Evolutionary conservation across 2,797 vertebrate genomes (phyloP).

Genomic region (Moxostoma hubbsi): DNA sequence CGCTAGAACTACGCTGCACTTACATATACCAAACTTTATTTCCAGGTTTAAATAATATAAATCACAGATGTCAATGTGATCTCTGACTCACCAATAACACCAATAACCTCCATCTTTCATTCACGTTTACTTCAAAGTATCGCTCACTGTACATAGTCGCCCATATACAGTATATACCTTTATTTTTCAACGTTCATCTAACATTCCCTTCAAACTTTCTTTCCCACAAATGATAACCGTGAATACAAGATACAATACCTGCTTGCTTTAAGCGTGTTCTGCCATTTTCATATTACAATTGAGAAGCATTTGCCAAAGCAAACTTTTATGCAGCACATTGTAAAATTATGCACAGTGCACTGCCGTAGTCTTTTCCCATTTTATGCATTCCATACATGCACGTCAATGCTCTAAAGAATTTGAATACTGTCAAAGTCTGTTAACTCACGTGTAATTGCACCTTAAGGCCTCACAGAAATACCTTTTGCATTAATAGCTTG

Average conservation of each 20-base stretch:
- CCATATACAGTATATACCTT: too few relatives aligned
- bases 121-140: too few relatives aligned
- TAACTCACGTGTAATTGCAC: conserved; percentile 33
- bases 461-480: conserved; percentile 36
- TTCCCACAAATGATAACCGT: not conserved
- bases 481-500: conserved; percentile 25
- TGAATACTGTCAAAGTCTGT: conserved; percentile 39
- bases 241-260: not conserved
- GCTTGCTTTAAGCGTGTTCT: not conserved
- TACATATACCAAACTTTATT: too few relatives aligned
- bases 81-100: too few relatives aligned
- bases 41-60: too few relatives aligned
- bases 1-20: too few relatives aligned
- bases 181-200: not conserved
- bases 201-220: not conserved
- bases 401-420: conserved; percentile 24
- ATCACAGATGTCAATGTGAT: too few relatives aligned
- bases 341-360: not conserved
- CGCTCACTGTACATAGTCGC: too few relatives aligned
- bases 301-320: not conserved
- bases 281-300: not conserved
- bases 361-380: not conserved
- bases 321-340: not conserved
- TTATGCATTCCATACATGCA: conserved; percentile 13
- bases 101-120: too few relatives aligned